Conservation (phyloP, 2,888 invertebrate species). For the Hypsopygia costalis region DNA sequence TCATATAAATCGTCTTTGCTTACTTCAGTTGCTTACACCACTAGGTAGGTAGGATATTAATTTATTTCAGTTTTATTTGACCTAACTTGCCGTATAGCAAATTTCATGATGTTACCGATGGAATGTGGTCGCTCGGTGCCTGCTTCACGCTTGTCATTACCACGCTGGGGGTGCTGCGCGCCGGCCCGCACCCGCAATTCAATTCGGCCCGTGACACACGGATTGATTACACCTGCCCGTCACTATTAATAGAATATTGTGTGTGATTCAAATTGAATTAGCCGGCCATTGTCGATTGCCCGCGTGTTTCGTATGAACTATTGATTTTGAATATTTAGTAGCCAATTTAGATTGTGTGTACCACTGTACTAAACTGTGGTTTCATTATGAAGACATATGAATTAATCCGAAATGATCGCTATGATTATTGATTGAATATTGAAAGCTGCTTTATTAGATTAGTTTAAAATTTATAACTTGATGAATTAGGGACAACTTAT, state of each 20-base stretch:
- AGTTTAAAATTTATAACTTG: too few species aligned
- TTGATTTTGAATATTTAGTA: conserved; percentile 74
- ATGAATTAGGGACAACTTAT: too few species aligned
- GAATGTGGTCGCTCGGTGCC: neutral
- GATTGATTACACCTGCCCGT: conserved; percentile 78
- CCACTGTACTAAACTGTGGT: too few species aligned
- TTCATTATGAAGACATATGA: conserved; percentile 26
- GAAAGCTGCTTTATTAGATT: too few species aligned
- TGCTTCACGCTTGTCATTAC: conserved; percentile 1
- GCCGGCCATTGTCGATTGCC: conserved; percentile 66
- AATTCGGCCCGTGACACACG: conserved; percentile 24
- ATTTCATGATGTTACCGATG: too few species aligned
- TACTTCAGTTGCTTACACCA: too few species aligned
- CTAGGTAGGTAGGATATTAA: too few species aligned
- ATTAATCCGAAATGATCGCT: neutral
- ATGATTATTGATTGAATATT: too few species aligned
- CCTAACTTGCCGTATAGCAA: too few species aligned
- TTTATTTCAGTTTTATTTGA: too few species aligned
- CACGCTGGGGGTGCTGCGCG: conserved; percentile 30
- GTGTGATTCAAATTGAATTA: conserved; percentile 77
- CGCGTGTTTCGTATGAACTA: conserved; percentile 60
- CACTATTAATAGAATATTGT: conserved; percentile 78
- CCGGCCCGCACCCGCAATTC: conserved; percentile 30
- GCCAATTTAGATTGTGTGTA: conserved; percentile 66
- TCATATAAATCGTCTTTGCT: too few species aligned